Evolutionary conservation across 2,888 invertebrate species (phyloP), one percentile per base, ranked within the genome.

Genomic region (Neocrepidodera transversa): DNA sequence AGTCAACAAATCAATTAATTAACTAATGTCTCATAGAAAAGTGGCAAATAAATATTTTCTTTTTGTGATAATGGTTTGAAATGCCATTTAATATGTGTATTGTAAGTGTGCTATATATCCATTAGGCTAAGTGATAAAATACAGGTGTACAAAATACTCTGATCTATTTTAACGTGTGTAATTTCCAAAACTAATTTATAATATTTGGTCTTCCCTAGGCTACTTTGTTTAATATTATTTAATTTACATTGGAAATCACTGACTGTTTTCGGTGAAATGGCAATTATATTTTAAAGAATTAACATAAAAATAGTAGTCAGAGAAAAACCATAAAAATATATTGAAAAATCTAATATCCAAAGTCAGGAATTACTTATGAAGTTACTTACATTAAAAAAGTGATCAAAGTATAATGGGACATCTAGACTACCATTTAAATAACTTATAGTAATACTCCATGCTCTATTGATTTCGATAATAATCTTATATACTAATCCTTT

Each of bases 51-150:
- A 42, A 68, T 67, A 55, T 57, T 65, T 60, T 63, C 63, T 66
- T 68, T 67, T 74, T 73, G 71, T 75, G 72, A 75, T 74, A 71
- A 75, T 74, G 74, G 74, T 75, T 74, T 76, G 72, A 75, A 77
- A 76, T 77, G 77, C 77, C 76, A 75, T 77, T 75, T 56, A 49
- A 73, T 74, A 72, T 65, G 60, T 74, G 74, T 76, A 73, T 69
- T 74, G 75, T 78, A 76, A 74, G 77, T 78, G 78, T 78, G 78
- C 78, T 77, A 75, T 75, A 74, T 74, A 73, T 71, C 60, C 70
- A 62, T 62, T 72, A 73, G 71, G 50, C 43, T 66, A 64, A 66
- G 62, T 54, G 54, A 63, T 61, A 54, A 63, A 43, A 49, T 50
- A 36, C 20, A 18, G 50, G 36, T 36, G 42, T 20, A 10, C 16